These are phyloP conservation scores for Myotis daubentonii DNA, from an alignment of 2,797 vertebrate genomes.

Conservation along the genomic window DNA sequence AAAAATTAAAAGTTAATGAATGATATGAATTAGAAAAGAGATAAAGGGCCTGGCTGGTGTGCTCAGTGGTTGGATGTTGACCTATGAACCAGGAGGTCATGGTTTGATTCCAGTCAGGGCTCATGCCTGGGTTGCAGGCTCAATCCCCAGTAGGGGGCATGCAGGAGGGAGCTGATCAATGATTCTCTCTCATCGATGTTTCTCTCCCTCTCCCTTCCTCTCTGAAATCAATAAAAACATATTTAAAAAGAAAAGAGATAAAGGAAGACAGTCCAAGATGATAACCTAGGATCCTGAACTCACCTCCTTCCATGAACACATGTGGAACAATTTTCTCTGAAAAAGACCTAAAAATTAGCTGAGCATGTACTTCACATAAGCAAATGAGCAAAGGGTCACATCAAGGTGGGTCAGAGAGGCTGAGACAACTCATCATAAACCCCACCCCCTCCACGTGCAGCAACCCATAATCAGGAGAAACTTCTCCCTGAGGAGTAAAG, in stretches of 20 bases:
- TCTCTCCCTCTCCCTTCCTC: too few relatives aligned
- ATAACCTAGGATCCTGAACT: not conserved
- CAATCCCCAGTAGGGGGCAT: too few relatives aligned
- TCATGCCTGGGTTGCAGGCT: too few relatives aligned
- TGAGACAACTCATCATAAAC: not conserved
- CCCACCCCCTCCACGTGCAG: not conserved
- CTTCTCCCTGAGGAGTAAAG: not conserved
- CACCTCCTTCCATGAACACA: not conserved
- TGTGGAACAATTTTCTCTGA: not conserved
- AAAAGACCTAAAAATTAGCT: not conserved
- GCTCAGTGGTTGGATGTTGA: too few relatives aligned
- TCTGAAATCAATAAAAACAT: too few relatives aligned
- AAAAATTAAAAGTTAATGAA: not conserved
- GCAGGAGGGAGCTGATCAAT: too few relatives aligned
- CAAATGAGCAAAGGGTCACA: not conserved
- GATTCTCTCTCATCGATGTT: too few relatives aligned
- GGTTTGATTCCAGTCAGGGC: too few relatives aligned
- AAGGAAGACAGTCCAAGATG: not conserved
- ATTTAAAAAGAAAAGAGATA: not conserved
- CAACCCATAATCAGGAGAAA: not conserved
- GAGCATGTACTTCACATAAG: not conserved
- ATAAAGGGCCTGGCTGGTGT: not conserved
- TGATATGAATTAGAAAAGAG: not conserved
- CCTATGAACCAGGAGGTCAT: too few relatives aligned
- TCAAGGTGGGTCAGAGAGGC: not conserved